Evolutionary conservation across 2,797 vertebrate species (phyloP), one percentile per base, ranked within the genome.

Genomic region (Meriones psammophilus): DNA sequence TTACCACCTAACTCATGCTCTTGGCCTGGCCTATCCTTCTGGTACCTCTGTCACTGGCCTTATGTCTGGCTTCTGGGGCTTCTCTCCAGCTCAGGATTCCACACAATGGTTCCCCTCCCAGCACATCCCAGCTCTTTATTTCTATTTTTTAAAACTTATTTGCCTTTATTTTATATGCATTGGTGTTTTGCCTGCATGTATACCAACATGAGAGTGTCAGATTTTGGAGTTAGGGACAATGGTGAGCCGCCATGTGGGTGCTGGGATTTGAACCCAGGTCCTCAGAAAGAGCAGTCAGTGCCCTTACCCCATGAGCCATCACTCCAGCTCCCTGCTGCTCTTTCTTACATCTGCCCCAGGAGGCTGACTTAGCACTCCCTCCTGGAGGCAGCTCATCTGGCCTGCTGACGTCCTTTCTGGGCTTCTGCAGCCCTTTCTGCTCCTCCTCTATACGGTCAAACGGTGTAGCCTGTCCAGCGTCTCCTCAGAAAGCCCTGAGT

Each of bases 371-470:
- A 86, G 58, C 87, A 58, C 28, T 24, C 7, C 79, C 76, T 95
- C 60, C 91, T 62, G 66, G 30, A 88, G 68, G 92, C 86, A 92
- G 81, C 17, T 90, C 73, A 88, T 36, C 64, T 56, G 73, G 56
- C 20, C 42, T 64, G 30, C 62, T 12, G 9, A 56, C 22, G 4
- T 81, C 80, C 85, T 84, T 79, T 58, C 79, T 24, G 33, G 71
- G 33, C 42, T 73, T 17, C 79, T 4, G 36, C 1, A 28, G 28
- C 17, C n/a, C 58, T 71, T 58, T 64, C 77, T 36, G 56, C 42
- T 66, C 56, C 64, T 30, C 36, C 73, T 18, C n/a, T 0, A 4
- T 2, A 1, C 14, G 13, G 7, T 4, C 39, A 36, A 1, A 9
- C 86, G 39, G 46, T 46, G 79, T 1, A 18, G 54, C 58, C 71